phyloP scores from a whole-genome alignment of 2,888 invertebrate genomes.

The Caenorhabditis afra region DNA sequence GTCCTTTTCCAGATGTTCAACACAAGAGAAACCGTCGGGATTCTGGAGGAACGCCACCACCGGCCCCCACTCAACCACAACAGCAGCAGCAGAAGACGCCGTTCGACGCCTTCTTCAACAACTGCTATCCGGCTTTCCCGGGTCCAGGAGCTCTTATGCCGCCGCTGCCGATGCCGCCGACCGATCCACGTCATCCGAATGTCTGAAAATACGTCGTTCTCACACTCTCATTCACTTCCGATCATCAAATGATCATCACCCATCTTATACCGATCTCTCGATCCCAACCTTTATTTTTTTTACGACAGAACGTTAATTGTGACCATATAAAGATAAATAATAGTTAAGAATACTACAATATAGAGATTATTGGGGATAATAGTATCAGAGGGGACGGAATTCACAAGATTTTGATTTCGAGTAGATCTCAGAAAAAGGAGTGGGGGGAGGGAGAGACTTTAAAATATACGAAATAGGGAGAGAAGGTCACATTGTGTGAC shows the following conservation, averaged over 20 bases:
- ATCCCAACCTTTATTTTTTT: background rate
- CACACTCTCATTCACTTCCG: background rate
- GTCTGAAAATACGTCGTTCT: background rate
- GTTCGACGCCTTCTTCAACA: slow-evolving; percentile 40
- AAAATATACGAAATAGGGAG: too few relatives aligned
- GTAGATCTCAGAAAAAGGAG: too few relatives aligned
- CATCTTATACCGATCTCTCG: background rate
- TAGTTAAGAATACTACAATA: too few relatives aligned
- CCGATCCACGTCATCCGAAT: slow-evolving; percentile 10
- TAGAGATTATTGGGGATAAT: too few relatives aligned
- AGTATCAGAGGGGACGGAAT: too few relatives aligned
- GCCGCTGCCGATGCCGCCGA: slow-evolving; percentile 6
- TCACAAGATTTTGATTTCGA: too few relatives aligned
- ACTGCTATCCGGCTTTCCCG: slow-evolving; percentile 31
- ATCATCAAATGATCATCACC: background rate
- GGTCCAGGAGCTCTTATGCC: background rate
- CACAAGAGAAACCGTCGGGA: slow-evolving; percentile 73
- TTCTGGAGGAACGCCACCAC: slow-evolving; percentile 14
- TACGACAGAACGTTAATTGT: background rate
- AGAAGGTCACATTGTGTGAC: too few relatives aligned
- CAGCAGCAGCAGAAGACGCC: slow-evolving; percentile 8
- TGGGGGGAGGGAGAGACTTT: too few relatives aligned
- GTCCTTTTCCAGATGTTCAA: slow-evolving; percentile 70
- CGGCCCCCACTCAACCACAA: too few relatives aligned
- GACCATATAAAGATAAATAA: too few relatives aligned